Evolutionary conservation across 2,888 invertebrate genomes (phyloP), one percentile per base, ranked within the genome.

Genomic region (Heteropelma amictum): DNA sequence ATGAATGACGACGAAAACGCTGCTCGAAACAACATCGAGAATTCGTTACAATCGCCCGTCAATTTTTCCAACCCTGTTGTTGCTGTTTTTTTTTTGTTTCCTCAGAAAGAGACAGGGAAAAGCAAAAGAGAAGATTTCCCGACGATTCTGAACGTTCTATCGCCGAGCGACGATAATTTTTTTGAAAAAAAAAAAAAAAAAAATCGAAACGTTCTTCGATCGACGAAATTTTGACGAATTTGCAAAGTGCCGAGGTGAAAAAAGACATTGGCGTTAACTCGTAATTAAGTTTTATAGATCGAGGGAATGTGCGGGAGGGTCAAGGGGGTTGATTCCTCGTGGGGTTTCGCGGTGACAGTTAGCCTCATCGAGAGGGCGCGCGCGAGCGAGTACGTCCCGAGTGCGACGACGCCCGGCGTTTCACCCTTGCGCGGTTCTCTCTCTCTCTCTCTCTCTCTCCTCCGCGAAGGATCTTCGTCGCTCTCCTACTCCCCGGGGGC

Each of bases 341-440:
- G 75, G 75, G 71, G 71, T 75, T 75, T 75, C 75, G 75, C 71
- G 71, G 71, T 71, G 71, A 75, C 75, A 67, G 64, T 64, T 51
- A 45, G 65, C 70, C 74, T 65, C 70, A 61, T 54, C 61, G 35
- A 45, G 10, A 60, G 26, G 38, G 38, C 40, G 28, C 17, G 51
- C 30, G 65, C 67, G 47, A 56, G 35, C 56, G 67, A 26, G 56
- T 35, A 40, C 47, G 45, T 56, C 45, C 45, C 35, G n/a, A n/a
- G 47, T 35, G 67, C 75, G 75, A 75, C 75, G 75, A 75, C 75
- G 75, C 75, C 75, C 75, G 75, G 40, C 65, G 65, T 65, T 72
- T 58, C 60, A 58, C 60, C 58, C 60, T 45, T 40, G 60, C 23
- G 56, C 28, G 51, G 51, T 47, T 61, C 53, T 71, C 58, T 68